phyloP scores from a whole-genome alignment of 1,140 invertebrate species.

The Trigoniulus corallinus region DNA sequence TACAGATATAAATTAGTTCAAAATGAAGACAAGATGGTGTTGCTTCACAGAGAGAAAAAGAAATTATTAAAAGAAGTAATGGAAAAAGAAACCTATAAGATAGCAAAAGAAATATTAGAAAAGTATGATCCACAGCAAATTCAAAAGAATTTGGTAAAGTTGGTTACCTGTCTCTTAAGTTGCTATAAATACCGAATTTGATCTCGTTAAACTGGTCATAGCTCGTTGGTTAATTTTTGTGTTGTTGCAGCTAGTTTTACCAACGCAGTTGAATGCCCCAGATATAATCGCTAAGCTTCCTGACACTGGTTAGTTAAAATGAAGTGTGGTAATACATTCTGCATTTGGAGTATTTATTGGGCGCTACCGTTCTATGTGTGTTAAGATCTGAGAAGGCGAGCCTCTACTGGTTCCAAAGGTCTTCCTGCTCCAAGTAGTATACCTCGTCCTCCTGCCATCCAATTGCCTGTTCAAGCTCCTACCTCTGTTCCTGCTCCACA shows the following conservation, averaged over 20 bases:
- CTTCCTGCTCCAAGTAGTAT: neutral
- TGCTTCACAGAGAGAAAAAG: conserved; percentile 62
- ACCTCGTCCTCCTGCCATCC: too few relatives aligned
- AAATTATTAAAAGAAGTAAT: conserved; percentile 87
- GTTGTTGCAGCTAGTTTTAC: too few relatives aligned
- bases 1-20: conserved; percentile 63
- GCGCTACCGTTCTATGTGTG: too few relatives aligned
- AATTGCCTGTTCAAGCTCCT: neutral
- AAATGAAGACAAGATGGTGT: conserved; percentile 55
- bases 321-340: too few relatives aligned
- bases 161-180: neutral
- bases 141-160: conserved; percentile 9
- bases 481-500: neutral
- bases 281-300: too few relatives aligned
- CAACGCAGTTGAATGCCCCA: too few relatives aligned
- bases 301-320: too few relatives aligned
- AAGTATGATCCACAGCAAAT: conserved; percentile 62
- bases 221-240: too few relatives aligned
- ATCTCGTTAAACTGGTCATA: too few relatives aligned
- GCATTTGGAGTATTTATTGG: too few relatives aligned
- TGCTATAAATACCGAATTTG: too few relatives aligned
- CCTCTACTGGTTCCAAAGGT: neutral
- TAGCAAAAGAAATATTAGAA: conserved; percentile 77
- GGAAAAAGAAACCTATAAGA: conserved; percentile 95
- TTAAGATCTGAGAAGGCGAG: neutral